These are phyloP conservation scores for Pampus argenteus DNA, from an alignment of 2,797 vertebrate species.

Conservation along the genomic window DNA sequence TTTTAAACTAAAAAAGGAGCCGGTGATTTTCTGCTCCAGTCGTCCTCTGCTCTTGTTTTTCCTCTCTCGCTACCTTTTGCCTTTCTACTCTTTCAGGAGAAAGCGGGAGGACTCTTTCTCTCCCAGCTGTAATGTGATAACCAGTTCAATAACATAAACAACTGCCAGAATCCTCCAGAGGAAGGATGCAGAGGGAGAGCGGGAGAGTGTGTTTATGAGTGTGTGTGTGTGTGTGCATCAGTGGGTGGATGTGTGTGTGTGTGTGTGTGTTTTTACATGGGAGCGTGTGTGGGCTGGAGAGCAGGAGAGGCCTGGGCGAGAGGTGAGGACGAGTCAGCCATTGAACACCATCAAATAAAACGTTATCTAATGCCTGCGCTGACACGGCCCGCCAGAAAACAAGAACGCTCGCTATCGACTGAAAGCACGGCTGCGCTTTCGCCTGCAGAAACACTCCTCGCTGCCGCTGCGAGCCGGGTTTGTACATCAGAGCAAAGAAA, in stretches of 20 bases:
- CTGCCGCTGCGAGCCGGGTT: slow-evolving; percentile 45
- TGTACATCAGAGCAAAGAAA: slow-evolving; percentile 49
- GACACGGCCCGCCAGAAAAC: slow-evolving; percentile 69
- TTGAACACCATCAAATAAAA: slow-evolving; percentile 81
- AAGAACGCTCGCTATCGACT: slow-evolving; percentile 66
- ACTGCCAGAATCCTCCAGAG: slow-evolving; percentile 79
- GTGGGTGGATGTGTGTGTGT: slow-evolving; percentile 21
- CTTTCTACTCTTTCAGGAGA: slow-evolving; percentile 52
- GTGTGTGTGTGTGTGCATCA: slow-evolving; percentile 29
- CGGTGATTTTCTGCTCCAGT: slow-evolving; percentile 8
- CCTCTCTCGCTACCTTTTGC: slow-evolving; percentile 27
- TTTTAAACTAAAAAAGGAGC: not conserved
- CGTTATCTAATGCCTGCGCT: slow-evolving; percentile 80
- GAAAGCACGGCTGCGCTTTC: slow-evolving; percentile 61
- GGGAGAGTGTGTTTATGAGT: slow-evolving; percentile 46
- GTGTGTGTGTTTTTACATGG: slow-evolving; percentile 64
- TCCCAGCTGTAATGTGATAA: slow-evolving; percentile 81
- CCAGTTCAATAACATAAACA: slow-evolving; percentile 84
- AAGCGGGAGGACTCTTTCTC: slow-evolving; percentile 54
- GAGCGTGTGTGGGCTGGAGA: slow-evolving; percentile 80
- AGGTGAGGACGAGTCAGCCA: slow-evolving; percentile 84
- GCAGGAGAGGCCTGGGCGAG: slow-evolving; percentile 78
- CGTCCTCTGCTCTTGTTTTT: slow-evolving; percentile 43
- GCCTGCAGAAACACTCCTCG: slow-evolving; percentile 47
- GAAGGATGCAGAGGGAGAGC: slow-evolving; percentile 61